Percentiles rank a stretch among this genome's conserved stretches.
Evolutionary conservation across 37 sponge, comb jelly and placozoan genomes (phyloP).

Genomic region (Dysidea cf. avara): DNA sequence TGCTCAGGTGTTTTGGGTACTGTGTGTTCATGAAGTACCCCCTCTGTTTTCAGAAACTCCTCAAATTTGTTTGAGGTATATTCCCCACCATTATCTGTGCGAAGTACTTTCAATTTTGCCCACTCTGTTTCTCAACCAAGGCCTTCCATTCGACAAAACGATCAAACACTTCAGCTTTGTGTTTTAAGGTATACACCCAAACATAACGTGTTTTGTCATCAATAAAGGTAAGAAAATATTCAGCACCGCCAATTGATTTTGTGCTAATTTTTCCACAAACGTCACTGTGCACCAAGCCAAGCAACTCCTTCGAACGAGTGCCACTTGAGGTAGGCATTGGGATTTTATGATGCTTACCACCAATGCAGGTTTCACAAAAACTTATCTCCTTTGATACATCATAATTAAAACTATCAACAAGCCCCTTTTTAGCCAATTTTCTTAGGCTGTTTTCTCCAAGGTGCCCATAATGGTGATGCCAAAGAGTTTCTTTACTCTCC

Average conservation of each 20-base stretch:
- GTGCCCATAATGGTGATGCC: too few species aligned
- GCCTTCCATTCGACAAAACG: constrained; percentile 23
- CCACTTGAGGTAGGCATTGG: constrained; percentile 17
- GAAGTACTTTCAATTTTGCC: constrained; percentile 14
- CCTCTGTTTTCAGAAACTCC: constrained; percentile 10
- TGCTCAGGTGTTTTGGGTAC: constrained; percentile 71
- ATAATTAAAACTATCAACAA: constrained; percentile 51
- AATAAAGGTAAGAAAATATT: constrained; percentile 33
- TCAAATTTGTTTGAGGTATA: constrained; percentile 34
- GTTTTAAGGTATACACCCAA: constrained; percentile 20
- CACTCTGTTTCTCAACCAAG: constrained; percentile 5
- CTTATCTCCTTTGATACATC: constrained; percentile 24
- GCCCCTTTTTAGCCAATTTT: constrained; percentile 13
- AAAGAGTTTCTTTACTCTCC: constrained; percentile 24
- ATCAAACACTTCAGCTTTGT: constrained; percentile 3
- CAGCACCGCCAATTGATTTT: constrained; percentile 16
- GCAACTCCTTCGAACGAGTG: not conserved
- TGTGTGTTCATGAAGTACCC: constrained; percentile 48
- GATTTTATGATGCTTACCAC: constrained; percentile 52
- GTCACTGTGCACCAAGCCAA: constrained; percentile 32
- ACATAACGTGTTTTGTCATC: constrained; percentile 21
- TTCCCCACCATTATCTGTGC: constrained; percentile 26
- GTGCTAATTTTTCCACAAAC: constrained; percentile 24
- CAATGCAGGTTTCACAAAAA: constrained; percentile 57
- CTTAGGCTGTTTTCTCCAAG: too few species aligned